phyloP scores from a whole-genome alignment of 1,140 invertebrate genomes.

The Calephelis nemesis region DNA sequence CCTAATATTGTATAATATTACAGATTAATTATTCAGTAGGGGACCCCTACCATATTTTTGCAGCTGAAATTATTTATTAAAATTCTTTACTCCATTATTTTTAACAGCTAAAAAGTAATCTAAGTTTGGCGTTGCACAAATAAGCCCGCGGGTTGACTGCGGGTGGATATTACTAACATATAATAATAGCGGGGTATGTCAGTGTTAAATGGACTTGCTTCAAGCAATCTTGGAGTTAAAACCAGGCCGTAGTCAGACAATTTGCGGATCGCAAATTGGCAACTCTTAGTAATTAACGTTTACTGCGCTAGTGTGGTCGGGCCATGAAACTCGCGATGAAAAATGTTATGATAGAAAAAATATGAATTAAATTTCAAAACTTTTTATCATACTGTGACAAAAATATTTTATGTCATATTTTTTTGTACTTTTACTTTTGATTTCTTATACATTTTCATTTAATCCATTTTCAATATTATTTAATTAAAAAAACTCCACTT shows the following conservation, averaged over 20 bases:
- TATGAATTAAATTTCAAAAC: no score
- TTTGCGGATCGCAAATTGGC: constrained; percentile 55
- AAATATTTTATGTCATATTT: no score
- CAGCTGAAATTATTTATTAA: not conserved
- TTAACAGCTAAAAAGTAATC: constrained; percentile 14
- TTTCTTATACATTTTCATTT: no score
- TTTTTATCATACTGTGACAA: no score
- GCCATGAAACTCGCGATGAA: constrained; percentile 28
- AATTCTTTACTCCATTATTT: not conserved
- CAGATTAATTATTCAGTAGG: no score
- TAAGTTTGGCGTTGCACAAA: constrained; percentile 8
- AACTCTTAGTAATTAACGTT: constrained; percentile 56
- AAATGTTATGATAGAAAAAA: not conserved
- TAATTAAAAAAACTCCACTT: no score
- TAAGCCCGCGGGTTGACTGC: not conserved
- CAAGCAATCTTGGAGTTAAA: constrained; percentile 19
- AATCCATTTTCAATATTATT: no score
- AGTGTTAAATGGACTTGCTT: not conserved
- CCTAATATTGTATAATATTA: no score
- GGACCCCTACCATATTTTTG: no score
- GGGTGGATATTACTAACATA: not conserved
- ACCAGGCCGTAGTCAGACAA: constrained; percentile 35
- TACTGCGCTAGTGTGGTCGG: constrained; percentile 34
- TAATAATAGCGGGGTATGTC: constrained; percentile 7
- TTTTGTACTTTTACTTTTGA: no score